A percentile compares a stretch with the other conserved stretches of the same genome.
Evolutionary conservation across 2,888 invertebrate genomes (phyloP).

Genomic region (Hyalella azteca): DNA sequence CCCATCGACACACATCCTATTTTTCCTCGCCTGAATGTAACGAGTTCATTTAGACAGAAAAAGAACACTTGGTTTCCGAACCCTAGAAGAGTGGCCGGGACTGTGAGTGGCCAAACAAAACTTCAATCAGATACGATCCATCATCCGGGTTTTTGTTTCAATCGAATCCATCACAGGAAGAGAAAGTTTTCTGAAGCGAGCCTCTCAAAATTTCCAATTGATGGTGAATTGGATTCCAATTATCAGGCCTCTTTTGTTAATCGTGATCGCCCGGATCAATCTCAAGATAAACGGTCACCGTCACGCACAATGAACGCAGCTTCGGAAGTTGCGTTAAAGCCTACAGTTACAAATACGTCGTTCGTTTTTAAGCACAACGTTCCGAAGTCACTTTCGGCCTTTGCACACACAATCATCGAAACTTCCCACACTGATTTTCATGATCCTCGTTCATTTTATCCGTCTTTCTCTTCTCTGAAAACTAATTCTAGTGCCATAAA

Average conservation of each 20-base stretch:
- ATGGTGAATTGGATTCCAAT: constrained; percentile 11
- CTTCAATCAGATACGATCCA: background rate
- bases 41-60: background rate
- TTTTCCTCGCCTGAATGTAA: background rate
- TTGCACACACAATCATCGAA: no score
- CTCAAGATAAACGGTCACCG: background rate
- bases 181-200: background rate
- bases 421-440: no score
- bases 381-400: no score
- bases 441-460: no score
- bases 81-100: background rate
- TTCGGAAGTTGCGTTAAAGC: no score
- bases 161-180: background rate
- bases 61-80: background rate
- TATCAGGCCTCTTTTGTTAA: background rate
- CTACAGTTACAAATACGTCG: no score
- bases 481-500: no score
- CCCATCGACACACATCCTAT: background rate
- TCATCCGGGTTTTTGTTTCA: background rate
- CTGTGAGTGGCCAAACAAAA: no score
- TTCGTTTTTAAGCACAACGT: no score
- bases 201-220: background rate
- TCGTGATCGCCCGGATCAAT: no score
- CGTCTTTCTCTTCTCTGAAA: no score
- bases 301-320: no score